phyloP scores from a whole-genome alignment of 2,888 invertebrate species.

The Andrena dorsata region DNA sequence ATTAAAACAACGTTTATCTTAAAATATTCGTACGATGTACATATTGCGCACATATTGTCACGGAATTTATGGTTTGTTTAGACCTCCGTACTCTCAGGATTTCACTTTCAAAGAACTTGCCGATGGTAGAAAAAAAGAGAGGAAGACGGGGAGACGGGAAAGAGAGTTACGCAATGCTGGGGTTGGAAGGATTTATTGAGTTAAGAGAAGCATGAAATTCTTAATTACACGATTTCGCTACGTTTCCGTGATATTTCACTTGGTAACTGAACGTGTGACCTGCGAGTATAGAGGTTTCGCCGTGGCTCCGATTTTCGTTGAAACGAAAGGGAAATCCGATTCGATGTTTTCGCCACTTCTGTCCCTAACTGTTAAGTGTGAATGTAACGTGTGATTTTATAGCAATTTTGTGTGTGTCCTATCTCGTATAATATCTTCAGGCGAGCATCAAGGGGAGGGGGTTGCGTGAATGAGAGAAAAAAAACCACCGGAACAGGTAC shows the following conservation, averaged over 20 bases:
- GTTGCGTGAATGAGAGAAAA: slow-evolving; percentile 41
- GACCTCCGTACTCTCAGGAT: slow-evolving; percentile 46
- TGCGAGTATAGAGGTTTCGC: slow-evolving; percentile 47
- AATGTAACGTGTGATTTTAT: slow-evolving; percentile 70
- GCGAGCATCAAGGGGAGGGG: slow-evolving; percentile 29
- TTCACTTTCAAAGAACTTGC: slow-evolving; percentile 22
- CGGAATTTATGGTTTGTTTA: slow-evolving; percentile 41
- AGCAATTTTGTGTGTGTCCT: slow-evolving; percentile 59
- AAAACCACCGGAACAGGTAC: slow-evolving; percentile 46
- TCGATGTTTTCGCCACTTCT: slow-evolving; percentile 29
- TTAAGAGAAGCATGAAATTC: background rate
- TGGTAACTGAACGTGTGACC: background rate
- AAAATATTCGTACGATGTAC: slow-evolving; percentile 63
- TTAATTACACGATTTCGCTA: background rate
- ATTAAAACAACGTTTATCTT: slow-evolving; percentile 51
- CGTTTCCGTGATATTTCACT: background rate
- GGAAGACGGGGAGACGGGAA: slow-evolving; percentile 3
- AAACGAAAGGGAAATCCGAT: slow-evolving; percentile 23
- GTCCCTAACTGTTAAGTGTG: slow-evolving; percentile 42
- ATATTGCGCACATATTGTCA: slow-evolving; percentile 62
- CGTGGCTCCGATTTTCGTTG: slow-evolving; percentile 14
- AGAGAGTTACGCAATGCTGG: no score
- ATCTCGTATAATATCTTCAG: slow-evolving; percentile 47
- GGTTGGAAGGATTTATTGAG: background rate
- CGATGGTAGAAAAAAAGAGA: background rate